Evolutionary conservation across 2,113 vertebrate genomes (phyloP), one percentile per base, ranked within the genome.

Genomic region (Canis aureus): DNA sequence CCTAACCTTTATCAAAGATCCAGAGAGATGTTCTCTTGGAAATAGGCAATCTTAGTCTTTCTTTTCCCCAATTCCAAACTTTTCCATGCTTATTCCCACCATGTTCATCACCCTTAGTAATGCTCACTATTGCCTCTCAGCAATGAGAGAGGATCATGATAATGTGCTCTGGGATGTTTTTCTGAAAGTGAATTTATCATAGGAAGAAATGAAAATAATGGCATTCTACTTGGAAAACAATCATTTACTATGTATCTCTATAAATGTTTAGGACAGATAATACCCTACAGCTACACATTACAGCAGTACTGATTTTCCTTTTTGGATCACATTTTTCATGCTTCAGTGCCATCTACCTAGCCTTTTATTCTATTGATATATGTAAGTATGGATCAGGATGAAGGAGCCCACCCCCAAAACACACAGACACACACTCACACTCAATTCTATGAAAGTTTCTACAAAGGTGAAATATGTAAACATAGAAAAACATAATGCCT

Each of bases 181-280:
- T 86, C 66, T 93, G 59, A 87, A 89, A 89, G 49, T 74, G 8
- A 83, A 69, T 16, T 67, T 87, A 11, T 51, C 22, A 62, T 11
- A 74, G 10, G 38, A 91, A 93, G 94, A 97, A 20, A 51, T 23
- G 88, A 90, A 62, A 49, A 66, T 59, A 22, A 79, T 87, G 49
- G 67, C 9, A 60, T 89, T 92, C 4, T 35, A 90, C 13, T 66
- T 71, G 66, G 17, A 71, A 83, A 76, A 89, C 20, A 87, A 23
- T 71, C 66, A 25, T 74, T 80, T 53, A 79, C 11, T 57, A 3
- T 64, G 38, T 32, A 84, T 55, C 74, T 85, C 74, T 49, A 4
- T 23, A 74, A 89, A 76, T 87, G 12, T 66, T 66, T 32, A 51
- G 11, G 81, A 83, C 15, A 66, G 15, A 35, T 85, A 55, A 20